phyloP scores from a whole-genome alignment of 2,888 invertebrate genomes.

The Diarsia dahlii region DNA sequence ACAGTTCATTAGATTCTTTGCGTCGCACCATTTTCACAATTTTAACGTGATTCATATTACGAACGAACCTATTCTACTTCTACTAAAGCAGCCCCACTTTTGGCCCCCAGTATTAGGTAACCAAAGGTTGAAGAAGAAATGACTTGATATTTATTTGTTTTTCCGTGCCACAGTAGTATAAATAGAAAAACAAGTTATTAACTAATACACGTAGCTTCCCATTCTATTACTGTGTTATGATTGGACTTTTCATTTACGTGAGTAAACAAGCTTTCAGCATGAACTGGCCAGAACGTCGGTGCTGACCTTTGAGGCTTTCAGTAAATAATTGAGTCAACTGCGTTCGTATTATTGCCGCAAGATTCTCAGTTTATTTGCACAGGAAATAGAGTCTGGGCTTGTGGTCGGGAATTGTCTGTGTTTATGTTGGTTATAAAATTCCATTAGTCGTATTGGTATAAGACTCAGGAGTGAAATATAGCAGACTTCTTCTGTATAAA shows the following conservation, averaged over 20 bases:
- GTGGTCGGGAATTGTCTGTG: conserved; percentile 11
- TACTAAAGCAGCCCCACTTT: too few species aligned
- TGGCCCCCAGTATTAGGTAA: too few species aligned
- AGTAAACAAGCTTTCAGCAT: conserved; percentile 10
- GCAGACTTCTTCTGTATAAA: too few species aligned
- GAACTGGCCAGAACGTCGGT: neutral
- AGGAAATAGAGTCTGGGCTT: conserved; percentile 10
- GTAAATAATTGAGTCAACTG: conserved; percentile 47
- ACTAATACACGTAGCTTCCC: neutral
- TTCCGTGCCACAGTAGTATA: too few species aligned
- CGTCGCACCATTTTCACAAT: too few species aligned
- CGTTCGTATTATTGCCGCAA: conserved; percentile 6
- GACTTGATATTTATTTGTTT: too few species aligned
- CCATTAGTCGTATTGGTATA: neutral
- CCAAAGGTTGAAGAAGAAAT: too few species aligned
- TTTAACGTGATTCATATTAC: too few species aligned
- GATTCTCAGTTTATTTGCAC: conserved; percentile 24
- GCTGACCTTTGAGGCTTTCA: neutral
- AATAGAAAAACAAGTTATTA: neutral
- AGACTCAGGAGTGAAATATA: neutral
- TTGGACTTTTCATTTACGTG: conserved; percentile 32
- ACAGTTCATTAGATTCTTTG: too few species aligned
- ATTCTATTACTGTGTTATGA: neutral
- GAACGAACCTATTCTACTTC: too few species aligned
- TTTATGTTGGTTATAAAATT: conserved; percentile 5